A percentile compares a stretch with the other conserved stretches of the same genome.
phyloP scores from a whole-genome alignment of 2,113 vertebrate genomes.

The Sceloporus tristichus region DNA sequence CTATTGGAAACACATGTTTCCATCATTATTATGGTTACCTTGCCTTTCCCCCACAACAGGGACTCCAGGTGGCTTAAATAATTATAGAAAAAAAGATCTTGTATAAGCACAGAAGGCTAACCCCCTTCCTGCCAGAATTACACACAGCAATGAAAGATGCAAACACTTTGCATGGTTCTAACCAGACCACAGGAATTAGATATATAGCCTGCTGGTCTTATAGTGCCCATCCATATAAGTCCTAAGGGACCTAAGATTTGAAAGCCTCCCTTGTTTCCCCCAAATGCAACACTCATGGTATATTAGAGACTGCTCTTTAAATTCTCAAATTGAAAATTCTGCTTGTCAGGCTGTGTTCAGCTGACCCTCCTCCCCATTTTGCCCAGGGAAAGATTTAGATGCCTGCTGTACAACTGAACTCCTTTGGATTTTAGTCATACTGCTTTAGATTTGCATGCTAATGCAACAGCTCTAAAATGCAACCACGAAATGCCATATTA shows the following conservation, averaged over 20 bases:
- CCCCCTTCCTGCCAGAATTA: neutral
- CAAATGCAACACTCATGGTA: neutral
- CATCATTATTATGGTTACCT: neutral
- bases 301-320: neutral
- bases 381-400: too few species aligned
- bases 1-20: neutral
- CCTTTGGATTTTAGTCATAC: neutral
- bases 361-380: too few species aligned
- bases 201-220: neutral
- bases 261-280: neutral
- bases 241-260: too few species aligned
- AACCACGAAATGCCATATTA: too few species aligned
- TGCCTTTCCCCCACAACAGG: neutral
- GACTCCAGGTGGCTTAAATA: too few species aligned
- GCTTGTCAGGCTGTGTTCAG: too few species aligned
- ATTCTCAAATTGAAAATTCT: neutral
- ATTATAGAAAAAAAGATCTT: neutral
- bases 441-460: neutral
- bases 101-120: neutral
- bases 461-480: neutral
- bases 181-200: neutral
- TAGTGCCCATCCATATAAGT: neutral
- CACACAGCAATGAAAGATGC: neutral
- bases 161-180: neutral
- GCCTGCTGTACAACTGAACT: too few species aligned